Evolutionary conservation across 2,797 vertebrate genomes (phyloP).

Genomic region (Mus minutoides): DNA sequence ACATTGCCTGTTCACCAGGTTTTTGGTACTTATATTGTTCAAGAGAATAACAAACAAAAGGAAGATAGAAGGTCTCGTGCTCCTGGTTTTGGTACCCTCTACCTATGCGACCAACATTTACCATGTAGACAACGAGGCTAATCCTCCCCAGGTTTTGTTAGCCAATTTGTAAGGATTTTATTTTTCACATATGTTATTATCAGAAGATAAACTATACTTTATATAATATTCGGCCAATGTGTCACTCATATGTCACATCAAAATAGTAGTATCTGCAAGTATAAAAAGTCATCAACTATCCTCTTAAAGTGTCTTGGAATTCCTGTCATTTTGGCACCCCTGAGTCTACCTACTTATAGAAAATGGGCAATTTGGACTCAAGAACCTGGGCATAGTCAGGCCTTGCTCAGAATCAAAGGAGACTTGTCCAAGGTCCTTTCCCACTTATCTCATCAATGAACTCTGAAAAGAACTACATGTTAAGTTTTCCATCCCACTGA

Average conservation of each 20-base stretch:
- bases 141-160: neutral
- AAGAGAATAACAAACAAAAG: neutral
- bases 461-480: neutral
- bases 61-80: neutral
- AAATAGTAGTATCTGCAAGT: constrained; percentile 22
- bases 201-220: neutral
- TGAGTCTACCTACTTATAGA: neutral
- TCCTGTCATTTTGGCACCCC: constrained; percentile 3
- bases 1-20: neutral
- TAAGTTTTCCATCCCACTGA: neutral
- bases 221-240: neutral
- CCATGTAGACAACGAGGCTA: neutral
- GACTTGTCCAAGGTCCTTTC: constrained; percentile 13
- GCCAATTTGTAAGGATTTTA: neutral
- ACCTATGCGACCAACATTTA: neutral
- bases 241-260: neutral
- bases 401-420: neutral
- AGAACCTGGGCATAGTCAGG: neutral
- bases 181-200: neutral
- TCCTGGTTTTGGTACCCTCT: constrained; percentile 24
- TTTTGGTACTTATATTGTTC: constrained; percentile 31
- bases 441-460: neutral
- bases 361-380: neutral
- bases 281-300: neutral
- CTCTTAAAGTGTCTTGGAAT: neutral